These are phyloP conservation scores for Fopius arisanus DNA, from an alignment of 1,140 invertebrate species.

Conservation along the genomic window DNA sequence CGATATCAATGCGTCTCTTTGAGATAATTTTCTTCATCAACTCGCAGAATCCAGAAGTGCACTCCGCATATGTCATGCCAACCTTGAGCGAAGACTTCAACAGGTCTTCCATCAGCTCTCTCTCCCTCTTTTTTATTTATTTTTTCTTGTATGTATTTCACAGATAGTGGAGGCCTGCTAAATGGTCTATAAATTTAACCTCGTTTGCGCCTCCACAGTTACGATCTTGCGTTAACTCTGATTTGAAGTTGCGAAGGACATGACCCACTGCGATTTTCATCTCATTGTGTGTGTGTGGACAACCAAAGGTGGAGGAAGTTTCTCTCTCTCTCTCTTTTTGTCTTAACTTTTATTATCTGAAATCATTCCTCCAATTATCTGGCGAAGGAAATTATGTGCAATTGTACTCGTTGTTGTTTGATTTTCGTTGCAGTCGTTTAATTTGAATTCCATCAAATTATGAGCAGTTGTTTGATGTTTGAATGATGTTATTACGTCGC, in stretches of 20 bases:
- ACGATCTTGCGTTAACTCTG: neutral
- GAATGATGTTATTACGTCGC: neutral
- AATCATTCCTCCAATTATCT: too few relatives aligned
- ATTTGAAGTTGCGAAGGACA: constrained; percentile 15
- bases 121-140: neutral
- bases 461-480: too few relatives aligned
- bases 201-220: constrained; percentile 21
- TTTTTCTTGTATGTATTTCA: neutral
- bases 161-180: constrained; percentile 25
- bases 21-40: neutral
- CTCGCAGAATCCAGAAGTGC: neutral
- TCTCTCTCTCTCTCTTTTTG: too few relatives aligned
- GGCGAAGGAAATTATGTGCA: too few relatives aligned
- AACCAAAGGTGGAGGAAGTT: too few relatives aligned
- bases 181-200: constrained; percentile 40
- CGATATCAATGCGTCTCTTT: too few relatives aligned
- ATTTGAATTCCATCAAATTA: too few relatives aligned
- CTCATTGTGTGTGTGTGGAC: neutral
- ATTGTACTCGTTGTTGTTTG: too few relatives aligned
- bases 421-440: too few relatives aligned
- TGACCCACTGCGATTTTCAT: neutral
- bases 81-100: constrained; percentile 21
- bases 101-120: neutral
- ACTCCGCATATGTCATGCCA: constrained; percentile 1
- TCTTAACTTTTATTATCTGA: too few relatives aligned